Percentiles rank a stretch among this genome's conserved stretches.
phyloP scores from a whole-genome alignment of 2,797 vertebrate genomes.

The Selene dorsalis region DNA sequence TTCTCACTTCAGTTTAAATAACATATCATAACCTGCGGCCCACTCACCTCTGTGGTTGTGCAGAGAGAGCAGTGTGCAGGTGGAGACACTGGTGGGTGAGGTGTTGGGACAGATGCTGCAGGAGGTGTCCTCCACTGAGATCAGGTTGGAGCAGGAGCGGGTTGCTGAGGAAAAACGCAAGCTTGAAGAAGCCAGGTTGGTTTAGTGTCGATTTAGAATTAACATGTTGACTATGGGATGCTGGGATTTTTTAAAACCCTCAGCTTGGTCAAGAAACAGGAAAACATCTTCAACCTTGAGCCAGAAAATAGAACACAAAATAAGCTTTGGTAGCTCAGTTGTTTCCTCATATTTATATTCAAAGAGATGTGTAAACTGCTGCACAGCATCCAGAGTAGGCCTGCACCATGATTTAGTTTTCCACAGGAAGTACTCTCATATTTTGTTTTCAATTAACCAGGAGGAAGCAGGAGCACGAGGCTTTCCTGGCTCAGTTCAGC shows the following conservation, averaged over 20 bases:
- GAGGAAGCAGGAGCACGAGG: slow-evolving; percentile 87
- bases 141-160: slow-evolving; percentile 82
- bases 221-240: not conserved
- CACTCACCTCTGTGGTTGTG: slow-evolving; percentile 27
- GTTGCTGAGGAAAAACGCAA: slow-evolving; percentile 85
- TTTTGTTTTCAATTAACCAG: slow-evolving; percentile 71
- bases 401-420: not conserved
- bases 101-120: slow-evolving; percentile 82
- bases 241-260: not conserved
- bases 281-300: not conserved
- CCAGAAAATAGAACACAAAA: not conserved
- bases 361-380: not conserved
- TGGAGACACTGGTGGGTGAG: slow-evolving; percentile 84
- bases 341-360: not conserved
- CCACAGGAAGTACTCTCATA: not conserved
- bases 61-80: slow-evolving; percentile 84
- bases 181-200: slow-evolving; percentile 89
- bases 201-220: not conserved
- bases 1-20: not conserved
- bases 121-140: slow-evolving; percentile 77
- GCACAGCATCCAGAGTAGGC: not conserved
- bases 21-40: not conserved
- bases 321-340: not conserved
- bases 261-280: not conserved
- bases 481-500: slow-evolving; percentile 85